Conservation (phyloP, 2,113 vertebrate genomes). For the Strix aluco region DNA sequence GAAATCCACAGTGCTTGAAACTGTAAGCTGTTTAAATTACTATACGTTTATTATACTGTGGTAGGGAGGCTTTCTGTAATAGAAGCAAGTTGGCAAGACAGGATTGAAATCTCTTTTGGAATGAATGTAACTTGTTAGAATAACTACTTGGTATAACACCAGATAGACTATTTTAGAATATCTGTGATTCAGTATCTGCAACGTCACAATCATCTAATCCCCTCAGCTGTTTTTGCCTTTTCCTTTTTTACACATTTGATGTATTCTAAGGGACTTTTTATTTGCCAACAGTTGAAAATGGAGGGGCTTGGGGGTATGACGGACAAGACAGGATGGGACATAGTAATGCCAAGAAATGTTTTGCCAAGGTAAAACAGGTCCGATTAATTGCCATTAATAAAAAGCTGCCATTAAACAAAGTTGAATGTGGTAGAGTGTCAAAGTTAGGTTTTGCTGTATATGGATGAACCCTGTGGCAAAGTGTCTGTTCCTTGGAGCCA, state of each 20-base stretch:
- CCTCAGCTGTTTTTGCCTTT: not conserved
- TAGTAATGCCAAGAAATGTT: conserved; percentile 45
- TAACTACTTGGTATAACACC: not conserved
- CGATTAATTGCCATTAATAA: conserved; percentile 60
- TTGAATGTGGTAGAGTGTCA: conserved; percentile 29
- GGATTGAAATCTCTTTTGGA: not conserved
- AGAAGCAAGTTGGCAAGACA: not conserved
- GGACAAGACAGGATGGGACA: too few species aligned
- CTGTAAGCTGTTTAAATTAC: conserved; percentile 5
- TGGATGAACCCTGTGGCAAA: not conserved
- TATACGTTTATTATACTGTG: not conserved
- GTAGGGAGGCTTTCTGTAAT: not conserved
- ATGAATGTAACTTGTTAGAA: not conserved
- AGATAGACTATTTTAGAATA: not conserved
- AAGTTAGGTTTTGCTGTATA: not conserved
- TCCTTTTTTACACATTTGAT: not conserved
- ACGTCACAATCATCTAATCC: not conserved
- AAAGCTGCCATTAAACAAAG: conserved; percentile 32
- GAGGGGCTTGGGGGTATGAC: not conserved
- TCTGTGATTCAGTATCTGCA: not conserved
- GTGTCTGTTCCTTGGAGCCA: conserved; percentile 33
- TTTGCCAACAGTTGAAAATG: conserved; percentile 26
- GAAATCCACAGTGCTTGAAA: conserved; percentile 40
- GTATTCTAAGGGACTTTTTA: not conserved
- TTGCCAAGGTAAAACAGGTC: conserved; percentile 38